These are phyloP conservation scores for Laticauda laticaudata DNA, from an alignment of 2,113 vertebrate species.

Conservation along the genomic window DNA sequence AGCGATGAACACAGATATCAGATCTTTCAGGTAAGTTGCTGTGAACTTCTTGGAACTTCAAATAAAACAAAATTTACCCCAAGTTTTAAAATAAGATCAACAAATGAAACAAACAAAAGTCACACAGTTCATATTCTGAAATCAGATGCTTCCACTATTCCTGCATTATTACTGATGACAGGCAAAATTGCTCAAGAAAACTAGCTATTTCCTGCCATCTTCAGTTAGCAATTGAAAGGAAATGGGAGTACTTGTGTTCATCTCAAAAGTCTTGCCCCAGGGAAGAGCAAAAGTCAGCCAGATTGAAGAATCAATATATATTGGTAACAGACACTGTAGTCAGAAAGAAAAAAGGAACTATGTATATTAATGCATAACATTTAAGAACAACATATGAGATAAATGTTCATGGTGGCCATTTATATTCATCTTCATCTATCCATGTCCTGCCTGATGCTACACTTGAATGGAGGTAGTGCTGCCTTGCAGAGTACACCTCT, in stretches of 20 bases:
- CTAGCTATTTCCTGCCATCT: conserved; percentile 5
- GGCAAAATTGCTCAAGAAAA: conserved; percentile 34
- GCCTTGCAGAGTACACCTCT: not conserved
- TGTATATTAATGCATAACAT: not conserved
- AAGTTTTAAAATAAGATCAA: not conserved
- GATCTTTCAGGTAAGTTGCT: conserved; percentile 22
- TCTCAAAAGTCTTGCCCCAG: not conserved
- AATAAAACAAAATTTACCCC: not conserved
- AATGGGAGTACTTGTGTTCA: not conserved
- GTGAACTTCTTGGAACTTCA: conserved; percentile 11
- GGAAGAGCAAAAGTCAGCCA: conserved; percentile 5
- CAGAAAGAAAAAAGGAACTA: not conserved
- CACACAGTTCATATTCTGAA: not conserved
- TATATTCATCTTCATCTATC: not conserved
- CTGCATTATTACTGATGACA: not conserved
- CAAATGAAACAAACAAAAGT: not conserved
- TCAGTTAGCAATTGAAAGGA: not conserved
- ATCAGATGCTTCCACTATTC: not conserved
- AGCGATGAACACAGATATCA: conserved; percentile 15
- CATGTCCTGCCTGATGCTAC: not conserved
- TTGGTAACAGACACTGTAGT: not conserved
- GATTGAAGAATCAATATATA: not conserved
- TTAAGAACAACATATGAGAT: not conserved
- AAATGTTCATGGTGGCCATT: not conserved
- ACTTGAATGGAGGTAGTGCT: not conserved